Conservation (phyloP, 2,113 vertebrate genomes). For the Polypterus senegalus region DNA sequence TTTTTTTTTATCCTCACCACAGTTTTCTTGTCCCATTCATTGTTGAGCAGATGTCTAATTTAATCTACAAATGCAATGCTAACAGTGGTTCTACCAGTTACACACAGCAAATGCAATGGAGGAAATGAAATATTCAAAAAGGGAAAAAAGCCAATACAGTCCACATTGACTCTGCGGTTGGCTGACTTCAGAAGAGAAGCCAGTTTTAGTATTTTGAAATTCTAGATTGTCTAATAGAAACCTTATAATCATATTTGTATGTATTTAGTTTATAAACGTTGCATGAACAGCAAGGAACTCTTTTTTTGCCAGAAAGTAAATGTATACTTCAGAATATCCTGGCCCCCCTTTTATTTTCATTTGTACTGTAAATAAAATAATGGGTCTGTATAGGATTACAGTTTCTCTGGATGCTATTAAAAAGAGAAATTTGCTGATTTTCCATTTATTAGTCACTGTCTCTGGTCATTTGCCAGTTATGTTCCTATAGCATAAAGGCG, state of each 20-base stretch:
- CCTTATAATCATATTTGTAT: not conserved
- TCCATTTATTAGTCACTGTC: not conserved
- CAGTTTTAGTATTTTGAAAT: too few relatives aligned
- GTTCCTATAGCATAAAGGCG: not conserved
- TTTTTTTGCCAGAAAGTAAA: not conserved
- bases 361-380: constrained; percentile 1
- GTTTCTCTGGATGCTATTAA: not conserved
- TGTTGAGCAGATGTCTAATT: too few relatives aligned
- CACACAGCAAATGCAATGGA: too few relatives aligned
- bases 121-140: too few relatives aligned
- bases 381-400: not conserved
- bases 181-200: too few relatives aligned
- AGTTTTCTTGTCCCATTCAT: too few relatives aligned
- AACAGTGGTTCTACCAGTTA: too few relatives aligned
- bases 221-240: too few relatives aligned
- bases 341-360: not conserved
- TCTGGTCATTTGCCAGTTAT: not conserved
- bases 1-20: too few relatives aligned
- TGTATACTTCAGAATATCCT: not conserved
- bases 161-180: too few relatives aligned
- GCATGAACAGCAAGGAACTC: not conserved
- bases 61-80: too few relatives aligned
- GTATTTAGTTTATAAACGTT: not conserved
- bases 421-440: not conserved
- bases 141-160: too few relatives aligned